Percentiles rank a stretch among this genome's conserved stretches.
Conservation (phyloP, 2,888 invertebrate species). For the Eupithecia subumbrata region DNA sequence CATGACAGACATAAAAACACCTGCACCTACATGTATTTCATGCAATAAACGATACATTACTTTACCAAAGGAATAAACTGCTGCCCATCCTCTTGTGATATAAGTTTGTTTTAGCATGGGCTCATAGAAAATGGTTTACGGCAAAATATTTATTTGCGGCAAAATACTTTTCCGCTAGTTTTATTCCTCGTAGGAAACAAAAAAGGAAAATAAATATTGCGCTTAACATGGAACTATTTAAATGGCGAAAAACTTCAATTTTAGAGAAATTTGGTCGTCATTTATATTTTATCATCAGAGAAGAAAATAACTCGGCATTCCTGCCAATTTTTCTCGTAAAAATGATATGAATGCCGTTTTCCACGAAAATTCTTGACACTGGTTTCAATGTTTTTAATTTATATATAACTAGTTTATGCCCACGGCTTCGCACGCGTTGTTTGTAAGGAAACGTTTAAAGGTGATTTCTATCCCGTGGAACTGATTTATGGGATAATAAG, state of each 20-base stretch:
- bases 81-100: neutral
- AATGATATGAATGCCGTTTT: neutral
- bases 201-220: neutral
- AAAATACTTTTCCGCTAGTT: neutral
- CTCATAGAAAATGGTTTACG: neutral
- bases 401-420: too few relatives aligned
- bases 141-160: neutral
- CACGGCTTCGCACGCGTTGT: too few relatives aligned
- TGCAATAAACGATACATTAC: too few relatives aligned
- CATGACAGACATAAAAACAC: too few relatives aligned
- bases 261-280: neutral
- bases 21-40: too few relatives aligned
- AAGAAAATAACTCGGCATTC: neutral
- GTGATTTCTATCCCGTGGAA: too few relatives aligned
- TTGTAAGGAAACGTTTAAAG: too few relatives aligned
- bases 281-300: neutral
- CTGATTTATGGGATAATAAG: too few relatives aligned
- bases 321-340: neutral
- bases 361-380: neutral
- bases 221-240: neutral
- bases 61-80: neutral
- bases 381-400: neutral
- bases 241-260: neutral
- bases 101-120: neutral
- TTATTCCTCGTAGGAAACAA: neutral